Base-by-base conservation (phyloP, 2,113 vertebrate genomes). In the Pheucticus melanocephalus region DNA sequence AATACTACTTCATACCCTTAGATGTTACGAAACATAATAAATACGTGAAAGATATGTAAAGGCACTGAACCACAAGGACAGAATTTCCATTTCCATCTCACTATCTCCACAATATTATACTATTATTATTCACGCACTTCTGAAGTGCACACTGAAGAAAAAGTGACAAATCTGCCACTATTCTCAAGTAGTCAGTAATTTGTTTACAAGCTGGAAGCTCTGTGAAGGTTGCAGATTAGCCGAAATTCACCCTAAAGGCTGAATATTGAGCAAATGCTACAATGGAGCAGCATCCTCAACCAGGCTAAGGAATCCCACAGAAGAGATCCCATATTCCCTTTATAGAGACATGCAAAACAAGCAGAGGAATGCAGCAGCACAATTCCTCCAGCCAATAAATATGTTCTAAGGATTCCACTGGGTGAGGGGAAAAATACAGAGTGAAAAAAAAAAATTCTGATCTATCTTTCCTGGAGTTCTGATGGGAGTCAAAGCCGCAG, bases 391-490 rank as follows among this genome's bases (percentile, higher is more conserved):
- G 50, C n/a, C 47, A 47, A 19, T 15, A 59, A 44, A 44, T 18
- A 27, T 3, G 9, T 33, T 6, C 0, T 8, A 64, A 31, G 5
- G 4, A 7, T 3, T 25, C 13, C 18, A 15, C 21, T 12, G 27
- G 9, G 6, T 12, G 35, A 1, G 7, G 13, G 7, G 18, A 1
- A 45, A 39, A 39, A 16, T 1, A 35, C 6, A 16, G 3, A 11
- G 12, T 3, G 16, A 48, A 57, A 57, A 24, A 37, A 22, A 24
- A 8, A 20, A 2, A 4, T 0, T 68, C 12, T 4, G 33, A 11
- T 12, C 8, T 13, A 2, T 18, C 7, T 47, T 39, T 39, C 13
- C 33, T 15, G 24, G 9, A 68, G 27, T 5, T 64, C 44, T 37
- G 39, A 7, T 1, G 28, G 47, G 33, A 42, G 5, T 0, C 31